Percentiles rank a stretch among this genome's conserved stretches.
Conservation (phyloP, 1,140 invertebrate species). For the Caenorhabditis briggsae region DNA sequence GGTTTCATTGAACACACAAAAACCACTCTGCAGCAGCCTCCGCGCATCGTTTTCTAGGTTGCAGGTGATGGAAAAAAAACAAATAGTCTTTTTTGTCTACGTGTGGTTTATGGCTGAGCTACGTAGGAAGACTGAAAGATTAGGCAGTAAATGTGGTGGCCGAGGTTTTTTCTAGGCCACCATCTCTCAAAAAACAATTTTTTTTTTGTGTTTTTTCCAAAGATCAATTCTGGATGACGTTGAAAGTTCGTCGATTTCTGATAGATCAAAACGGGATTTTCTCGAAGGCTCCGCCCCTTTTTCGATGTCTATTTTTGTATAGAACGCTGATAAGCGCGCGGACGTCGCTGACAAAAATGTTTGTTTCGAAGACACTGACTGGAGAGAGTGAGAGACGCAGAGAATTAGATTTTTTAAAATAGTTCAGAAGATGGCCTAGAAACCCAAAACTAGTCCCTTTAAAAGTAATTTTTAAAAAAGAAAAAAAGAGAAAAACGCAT, state of each 20-base stretch:
- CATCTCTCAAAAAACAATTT: background rate
- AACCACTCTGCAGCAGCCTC: background rate
- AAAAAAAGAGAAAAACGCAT: no score
- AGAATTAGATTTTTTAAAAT: background rate
- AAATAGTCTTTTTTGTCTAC: background rate
- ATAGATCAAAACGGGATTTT: background rate
- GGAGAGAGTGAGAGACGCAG: background rate
- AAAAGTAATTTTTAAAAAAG: no score
- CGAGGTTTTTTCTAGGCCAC: no score
- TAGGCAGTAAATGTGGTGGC: background rate
- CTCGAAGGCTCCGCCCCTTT: background rate
- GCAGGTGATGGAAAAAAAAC: background rate
- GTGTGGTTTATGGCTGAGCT: background rate
- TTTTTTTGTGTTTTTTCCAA: background rate
- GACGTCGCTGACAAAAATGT: slow-evolving; percentile 39
- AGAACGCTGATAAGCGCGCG: slow-evolving; percentile 40
- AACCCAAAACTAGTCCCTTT: no score
- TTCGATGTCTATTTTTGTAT: background rate
- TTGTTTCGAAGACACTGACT: slow-evolving; percentile 5
- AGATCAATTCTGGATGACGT: slow-evolving; percentile 8
- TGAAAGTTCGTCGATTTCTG: slow-evolving; percentile 18
- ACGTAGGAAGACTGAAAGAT: slow-evolving; percentile 9
- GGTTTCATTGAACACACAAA: background rate
- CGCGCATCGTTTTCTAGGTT: background rate
- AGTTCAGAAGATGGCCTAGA: background rate